Evolutionary conservation across 2,888 invertebrate species (phyloP).

Genomic region (Doris montereyensis): DNA sequence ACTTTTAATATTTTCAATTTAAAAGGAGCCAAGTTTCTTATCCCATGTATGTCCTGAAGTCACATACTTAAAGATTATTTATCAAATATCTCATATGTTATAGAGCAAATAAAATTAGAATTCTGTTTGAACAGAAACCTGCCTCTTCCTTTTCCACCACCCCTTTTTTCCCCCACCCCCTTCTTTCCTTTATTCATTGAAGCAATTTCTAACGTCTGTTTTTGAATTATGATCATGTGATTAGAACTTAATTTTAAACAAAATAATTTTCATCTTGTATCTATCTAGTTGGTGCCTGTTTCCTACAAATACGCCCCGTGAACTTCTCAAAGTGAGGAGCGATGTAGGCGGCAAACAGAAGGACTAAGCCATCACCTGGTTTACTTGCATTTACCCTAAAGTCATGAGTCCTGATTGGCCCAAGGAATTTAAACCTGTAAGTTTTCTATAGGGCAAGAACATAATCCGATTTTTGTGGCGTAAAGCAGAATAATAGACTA

Average conservation of each 20-base stretch:
- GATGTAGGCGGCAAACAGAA: conserved; percentile 95
- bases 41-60: too few relatives aligned
- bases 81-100: too few relatives aligned
- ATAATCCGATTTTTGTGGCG: too few relatives aligned
- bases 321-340: conserved; percentile 93
- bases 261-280: not conserved
- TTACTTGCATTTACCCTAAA: conserved; percentile 93
- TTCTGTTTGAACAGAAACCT: not conserved
- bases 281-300: conserved; percentile 92
- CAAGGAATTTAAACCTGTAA: conserved; percentile 87
- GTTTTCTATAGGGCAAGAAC: conserved; percentile 49
- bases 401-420: conserved; percentile 93
- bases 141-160: too few relatives aligned
- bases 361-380: conserved; percentile 99
- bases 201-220: not conserved
- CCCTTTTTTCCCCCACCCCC: too few relatives aligned
- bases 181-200: too few relatives aligned
- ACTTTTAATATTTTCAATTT: too few relatives aligned
- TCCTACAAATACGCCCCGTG: conserved; percentile 96
- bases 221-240: not conserved
- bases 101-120: too few relatives aligned
- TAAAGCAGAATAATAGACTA: too few relatives aligned
- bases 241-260: not conserved
- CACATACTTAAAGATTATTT: too few relatives aligned
- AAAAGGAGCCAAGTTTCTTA: too few relatives aligned